These are phyloP conservation scores for Procavia capensis DNA, from an alignment of 2,113 vertebrate genomes.

Conservation along the genomic window DNA sequence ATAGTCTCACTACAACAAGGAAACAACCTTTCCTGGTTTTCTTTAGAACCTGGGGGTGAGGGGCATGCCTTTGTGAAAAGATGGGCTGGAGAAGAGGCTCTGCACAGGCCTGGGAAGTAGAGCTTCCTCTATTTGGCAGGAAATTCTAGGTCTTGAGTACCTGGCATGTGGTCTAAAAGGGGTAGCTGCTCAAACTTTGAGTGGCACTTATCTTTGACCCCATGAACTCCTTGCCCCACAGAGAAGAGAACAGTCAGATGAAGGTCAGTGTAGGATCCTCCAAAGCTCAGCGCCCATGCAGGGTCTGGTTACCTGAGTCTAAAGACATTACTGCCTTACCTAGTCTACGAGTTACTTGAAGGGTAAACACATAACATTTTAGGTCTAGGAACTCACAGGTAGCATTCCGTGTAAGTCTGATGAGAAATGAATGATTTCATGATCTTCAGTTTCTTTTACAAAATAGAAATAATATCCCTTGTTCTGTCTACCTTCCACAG, in stretches of 20 bases:
- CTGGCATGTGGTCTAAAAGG: background rate
- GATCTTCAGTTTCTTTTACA: background rate
- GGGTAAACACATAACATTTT: background rate
- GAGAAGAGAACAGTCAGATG: background rate
- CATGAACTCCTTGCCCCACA: background rate
- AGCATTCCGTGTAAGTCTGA: background rate
- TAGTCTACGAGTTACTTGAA: background rate
- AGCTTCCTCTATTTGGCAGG: fast-evolving
- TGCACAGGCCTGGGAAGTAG: background rate
- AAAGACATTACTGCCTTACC: background rate
- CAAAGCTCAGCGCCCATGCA: background rate
- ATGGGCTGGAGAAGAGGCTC: background rate
- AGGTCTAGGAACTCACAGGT: background rate
- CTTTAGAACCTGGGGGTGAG: background rate
- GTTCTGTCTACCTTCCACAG: background rate
- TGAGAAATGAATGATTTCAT: background rate
- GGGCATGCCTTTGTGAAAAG: background rate
- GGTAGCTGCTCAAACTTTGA: background rate
- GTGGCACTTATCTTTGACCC: background rate
- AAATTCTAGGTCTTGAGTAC: background rate
- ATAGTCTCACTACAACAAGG: background rate
- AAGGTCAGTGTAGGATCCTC: background rate
- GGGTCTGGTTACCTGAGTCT: background rate
- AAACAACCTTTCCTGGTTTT: background rate
- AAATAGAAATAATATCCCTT: background rate